A percentile compares a stretch with the other conserved stretches of the same genome.
Evolutionary conservation across 2,797 vertebrate species (phyloP).

Genomic region (Xerus rutilus): DNA sequence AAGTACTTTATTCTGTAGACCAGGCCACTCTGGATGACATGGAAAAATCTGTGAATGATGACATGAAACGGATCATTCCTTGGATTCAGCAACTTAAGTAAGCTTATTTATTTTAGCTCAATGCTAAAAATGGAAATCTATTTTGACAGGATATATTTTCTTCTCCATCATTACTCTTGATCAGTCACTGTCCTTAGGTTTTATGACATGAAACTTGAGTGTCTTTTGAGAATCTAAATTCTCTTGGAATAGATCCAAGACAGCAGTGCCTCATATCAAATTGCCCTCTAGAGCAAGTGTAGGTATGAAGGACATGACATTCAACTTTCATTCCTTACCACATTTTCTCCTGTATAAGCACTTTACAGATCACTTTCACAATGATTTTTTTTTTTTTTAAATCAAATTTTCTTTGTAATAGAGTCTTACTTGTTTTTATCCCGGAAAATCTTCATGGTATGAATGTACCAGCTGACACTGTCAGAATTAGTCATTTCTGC

Average conservation of each 20-base stretch:
- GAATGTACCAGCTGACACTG: constrained; percentile 36
- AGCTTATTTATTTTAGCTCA: constrained; percentile 82
- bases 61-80: constrained; percentile 96
- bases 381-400: constrained; percentile 54
- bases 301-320: constrained; percentile 7
- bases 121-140: constrained; percentile 60
- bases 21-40: constrained; percentile 96
- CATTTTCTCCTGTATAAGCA: constrained; percentile 47
- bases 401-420: constrained; percentile 11
- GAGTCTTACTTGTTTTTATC: constrained; percentile 55
- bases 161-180: constrained; percentile 57
- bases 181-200: constrained; percentile 59
- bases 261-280: constrained; percentile 16
- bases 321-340: not conserved
- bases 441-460: constrained; percentile 39
- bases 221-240: constrained; percentile 64
- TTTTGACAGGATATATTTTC: constrained; percentile 54
- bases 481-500: constrained; percentile 49
- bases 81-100: constrained; percentile 99
- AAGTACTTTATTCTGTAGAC: constrained; percentile 88
- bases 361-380: not conserved
- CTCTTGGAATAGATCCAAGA: constrained; percentile 38
- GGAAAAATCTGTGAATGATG: constrained; percentile 98
- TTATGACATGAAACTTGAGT: constrained; percentile 65
- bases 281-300: constrained; percentile 53